phyloP scores from a whole-genome alignment of 2,888 invertebrate species.

The Apoderus coryli region DNA sequence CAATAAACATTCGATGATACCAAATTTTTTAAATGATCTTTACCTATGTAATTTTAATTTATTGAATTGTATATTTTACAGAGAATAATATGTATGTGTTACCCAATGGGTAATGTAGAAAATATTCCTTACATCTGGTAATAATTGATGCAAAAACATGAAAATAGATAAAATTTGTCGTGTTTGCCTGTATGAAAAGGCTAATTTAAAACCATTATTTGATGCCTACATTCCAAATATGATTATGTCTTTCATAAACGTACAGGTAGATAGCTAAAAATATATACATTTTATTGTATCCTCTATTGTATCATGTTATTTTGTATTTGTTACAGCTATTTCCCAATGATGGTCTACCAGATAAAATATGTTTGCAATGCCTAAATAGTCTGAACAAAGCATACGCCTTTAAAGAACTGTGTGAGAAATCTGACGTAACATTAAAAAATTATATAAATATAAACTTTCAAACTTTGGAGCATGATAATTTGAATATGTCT shows the following conservation, averaged over 20 bases:
- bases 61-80: too few relatives aligned
- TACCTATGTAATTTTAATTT: too few relatives aligned
- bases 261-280: conserved; percentile 24
- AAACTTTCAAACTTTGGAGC: conserved; percentile 11
- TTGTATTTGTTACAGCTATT: conserved; percentile 23
- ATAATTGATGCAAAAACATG: too few relatives aligned
- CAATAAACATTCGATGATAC: too few relatives aligned
- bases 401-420: conserved; percentile 30
- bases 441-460: conserved; percentile 27
- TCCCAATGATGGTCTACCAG: conserved; percentile 30
- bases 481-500: conserved; percentile 13
- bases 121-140: too few relatives aligned
- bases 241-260: conserved; percentile 30
- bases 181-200: conserved; percentile 29
- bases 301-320: neutral
- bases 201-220: conserved; percentile 28
- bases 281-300: too few relatives aligned
- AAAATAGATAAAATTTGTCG: conserved; percentile 31
- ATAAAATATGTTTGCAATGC: conserved; percentile 31
- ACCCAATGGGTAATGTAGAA: too few relatives aligned
- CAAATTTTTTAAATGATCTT: too few relatives aligned
- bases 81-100: too few relatives aligned
- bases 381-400: conserved; percentile 28
- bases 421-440: conserved; percentile 30
- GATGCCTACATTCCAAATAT: conserved; percentile 30